Conservation (phyloP, 2,797 vertebrate genomes). For the Lemur catta region DNA sequence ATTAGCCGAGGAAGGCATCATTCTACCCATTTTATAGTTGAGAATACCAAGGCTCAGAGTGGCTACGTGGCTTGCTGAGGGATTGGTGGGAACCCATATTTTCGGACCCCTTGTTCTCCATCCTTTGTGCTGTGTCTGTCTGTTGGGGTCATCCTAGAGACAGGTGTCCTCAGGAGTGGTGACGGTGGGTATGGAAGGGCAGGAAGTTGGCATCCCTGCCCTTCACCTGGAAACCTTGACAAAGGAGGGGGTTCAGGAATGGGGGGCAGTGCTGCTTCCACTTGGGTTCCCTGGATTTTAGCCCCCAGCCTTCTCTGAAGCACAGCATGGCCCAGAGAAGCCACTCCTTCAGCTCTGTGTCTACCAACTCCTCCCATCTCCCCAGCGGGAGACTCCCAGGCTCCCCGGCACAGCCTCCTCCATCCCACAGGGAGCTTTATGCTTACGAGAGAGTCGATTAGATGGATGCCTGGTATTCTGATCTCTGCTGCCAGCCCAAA, state of each 20-base stretch:
- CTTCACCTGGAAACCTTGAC: neutral
- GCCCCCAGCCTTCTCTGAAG: neutral
- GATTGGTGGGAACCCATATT: neutral
- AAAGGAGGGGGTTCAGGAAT: neutral
- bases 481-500: conserved; percentile 83
- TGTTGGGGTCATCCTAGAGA: neutral
- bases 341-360: neutral
- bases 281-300: neutral
- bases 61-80: neutral
- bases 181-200: neutral
- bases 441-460: conserved; percentile 83
- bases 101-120: neutral
- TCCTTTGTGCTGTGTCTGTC: neutral
- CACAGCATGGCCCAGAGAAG: neutral
- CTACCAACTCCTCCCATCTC: neutral
- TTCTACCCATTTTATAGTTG: neutral
- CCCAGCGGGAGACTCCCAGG: neutral
- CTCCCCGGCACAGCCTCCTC: neutral
- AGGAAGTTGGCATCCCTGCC: neutral
- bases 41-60: neutral
- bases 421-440: conserved; percentile 71
- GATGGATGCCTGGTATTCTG: conserved; percentile 78
- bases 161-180: neutral
- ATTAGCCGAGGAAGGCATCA: neutral
- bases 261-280: neutral